Conservation (phyloP, 2,113 vertebrate genomes). For the Herpailurus yagouaroundi region DNA sequence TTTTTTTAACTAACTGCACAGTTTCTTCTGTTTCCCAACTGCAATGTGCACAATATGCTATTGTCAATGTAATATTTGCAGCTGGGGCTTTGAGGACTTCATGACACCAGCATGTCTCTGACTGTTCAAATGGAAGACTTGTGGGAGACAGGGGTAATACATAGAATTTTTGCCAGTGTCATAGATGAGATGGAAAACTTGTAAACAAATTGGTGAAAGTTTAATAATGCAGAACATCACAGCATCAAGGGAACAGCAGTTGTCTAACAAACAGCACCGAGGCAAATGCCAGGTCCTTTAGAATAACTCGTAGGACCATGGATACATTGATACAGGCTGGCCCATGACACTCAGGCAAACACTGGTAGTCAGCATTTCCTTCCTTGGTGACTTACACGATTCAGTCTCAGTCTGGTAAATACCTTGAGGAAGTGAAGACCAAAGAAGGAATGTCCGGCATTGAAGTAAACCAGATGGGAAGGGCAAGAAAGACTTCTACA, state of each 20-base stretch:
- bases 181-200: background rate
- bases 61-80: background rate
- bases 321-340: background rate
- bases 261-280: background rate
- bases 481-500: background rate
- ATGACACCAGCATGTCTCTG: background rate
- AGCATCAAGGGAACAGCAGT: background rate
- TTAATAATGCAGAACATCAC: constrained; percentile 44
- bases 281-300: background rate
- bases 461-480: constrained; percentile 10
- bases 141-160: background rate
- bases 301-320: background rate
- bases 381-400: background rate
- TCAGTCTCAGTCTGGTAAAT: constrained; percentile 35
- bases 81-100: background rate
- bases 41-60: background rate
- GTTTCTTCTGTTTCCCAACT: background rate
- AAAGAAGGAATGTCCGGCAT: background rate
- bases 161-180: background rate
- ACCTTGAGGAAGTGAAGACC: background rate
- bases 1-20: background rate
- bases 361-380: background rate
- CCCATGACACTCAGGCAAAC: background rate
- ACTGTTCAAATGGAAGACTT: background rate
- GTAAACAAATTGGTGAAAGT: constrained; percentile 11